phyloP scores from a whole-genome alignment of 92 coral and sea anemone genomes.

The Palythoa caribaeorum region DNA sequence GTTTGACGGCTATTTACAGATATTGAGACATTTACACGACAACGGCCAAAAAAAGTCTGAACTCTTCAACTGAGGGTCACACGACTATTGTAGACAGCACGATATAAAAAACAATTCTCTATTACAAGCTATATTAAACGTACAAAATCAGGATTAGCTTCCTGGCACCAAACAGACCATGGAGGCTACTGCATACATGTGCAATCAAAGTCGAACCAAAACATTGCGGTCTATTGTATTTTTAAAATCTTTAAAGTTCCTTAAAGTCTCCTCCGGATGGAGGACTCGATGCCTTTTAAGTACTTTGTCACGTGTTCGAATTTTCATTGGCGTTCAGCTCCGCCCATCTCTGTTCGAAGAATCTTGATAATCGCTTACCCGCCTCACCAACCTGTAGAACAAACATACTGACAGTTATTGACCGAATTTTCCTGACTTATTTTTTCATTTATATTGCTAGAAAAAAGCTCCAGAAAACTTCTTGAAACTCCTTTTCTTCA shows the following conservation, averaged over 20 bases:
- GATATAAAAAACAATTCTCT: conserved; percentile 10
- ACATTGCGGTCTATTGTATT: background rate
- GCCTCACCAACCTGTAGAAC: conserved; percentile 92
- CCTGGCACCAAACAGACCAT: background rate
- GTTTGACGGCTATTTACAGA: conserved; percentile 44
- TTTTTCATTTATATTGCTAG: too few species aligned
- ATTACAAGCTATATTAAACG: background rate
- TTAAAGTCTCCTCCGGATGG: background rate
- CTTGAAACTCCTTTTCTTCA: too few species aligned
- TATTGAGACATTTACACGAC: background rate
- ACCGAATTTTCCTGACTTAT: too few species aligned
- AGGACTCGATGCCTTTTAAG: background rate
- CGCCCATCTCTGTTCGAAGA: conserved; percentile 91
- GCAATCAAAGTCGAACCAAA: background rate
- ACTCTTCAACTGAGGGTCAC: background rate
- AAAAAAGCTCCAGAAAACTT: too few species aligned
- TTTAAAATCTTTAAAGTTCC: background rate
- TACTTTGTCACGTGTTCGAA: conserved; percentile 32
- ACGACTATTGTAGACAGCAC: background rate
- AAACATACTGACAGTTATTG: background rate
- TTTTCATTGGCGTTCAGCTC: conserved; percentile 66
- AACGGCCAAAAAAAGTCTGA: background rate
- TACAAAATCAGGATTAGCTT: conserved; percentile 1
- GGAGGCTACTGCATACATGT: background rate
- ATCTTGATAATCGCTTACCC: conserved; percentile 90